Evolutionary conservation across 2,113 vertebrate species (phyloP), one percentile per base, ranked within the genome.

Genomic region (Miniopterus natalensis): DNA sequence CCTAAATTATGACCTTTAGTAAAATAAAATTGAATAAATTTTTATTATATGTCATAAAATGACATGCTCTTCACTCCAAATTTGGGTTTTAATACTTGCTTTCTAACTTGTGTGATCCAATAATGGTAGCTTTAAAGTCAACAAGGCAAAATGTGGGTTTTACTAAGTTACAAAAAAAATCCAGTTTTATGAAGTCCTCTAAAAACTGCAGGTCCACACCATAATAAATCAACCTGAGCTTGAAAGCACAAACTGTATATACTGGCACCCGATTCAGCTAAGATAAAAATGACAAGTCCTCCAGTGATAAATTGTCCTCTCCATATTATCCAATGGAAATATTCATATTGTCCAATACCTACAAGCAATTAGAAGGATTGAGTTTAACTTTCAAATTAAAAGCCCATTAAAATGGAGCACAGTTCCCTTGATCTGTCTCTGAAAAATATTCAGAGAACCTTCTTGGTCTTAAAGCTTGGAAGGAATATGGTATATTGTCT

Each of bases 321-420:
- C 59, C 68, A 94, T 90, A 81, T 90, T 71, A 97, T 80, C 65
- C 97, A 96, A 88, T 51, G 36, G 92, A 45, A 93, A 97, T 94
- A 84, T 0, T 94, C 88, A 85, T 73, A 96, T 31, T 78, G 53
- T 88, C 87, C 92, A 92, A 68, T 90, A 95, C 25, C 95, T 92
- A 97, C 12, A 97, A 85, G 55, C 61, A 90, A 68, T 79, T 95
- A 96, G 84, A 80, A 87, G 59, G 7, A 97, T 3, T 95, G 42
- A 92, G 84, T 97, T 97, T 81, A 97, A 59, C 63, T 95, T 98
- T 94, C 88, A 92, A 95, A 96, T 94, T 90, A 95, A 97, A 95
- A 95, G 79, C 31, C 14, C 49, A 94, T 92, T 95, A 95, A 94
- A 85, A 92, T 66, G 51, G 51, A 92, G n/a, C 51, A 92, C 4